Evolutionary conservation across 2,113 vertebrate genomes (phyloP), one percentile per base, ranked within the genome.

Genomic region (Jacana jacana): DNA sequence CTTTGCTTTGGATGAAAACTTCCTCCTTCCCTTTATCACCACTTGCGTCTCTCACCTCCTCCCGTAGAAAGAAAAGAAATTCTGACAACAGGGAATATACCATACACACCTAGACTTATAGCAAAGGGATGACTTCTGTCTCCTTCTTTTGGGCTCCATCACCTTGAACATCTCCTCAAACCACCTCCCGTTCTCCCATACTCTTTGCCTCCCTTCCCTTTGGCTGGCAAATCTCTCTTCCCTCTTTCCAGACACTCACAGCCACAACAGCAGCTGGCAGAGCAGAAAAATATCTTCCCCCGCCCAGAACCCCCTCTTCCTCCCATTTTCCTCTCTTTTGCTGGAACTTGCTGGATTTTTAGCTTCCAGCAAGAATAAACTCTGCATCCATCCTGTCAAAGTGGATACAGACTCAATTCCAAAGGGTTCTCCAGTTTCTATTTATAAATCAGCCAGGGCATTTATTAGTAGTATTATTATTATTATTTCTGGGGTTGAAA

Each of bases 371-470:
- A 58, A 40, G 72, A 71, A 42, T 7, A 55, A 91, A 65, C 40
- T 30, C 76, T 17, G 1, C n/a, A 35, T 49, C 88, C 63, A 9
- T 68, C 23, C 65, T 51, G 68, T 84, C 1, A 0, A 46, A 73
- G 40, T 0, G 1, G 89, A 71, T 13, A 13, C 2, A 1, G 76
- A 78, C 9, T 10, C 71, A 10, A 31, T 89, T 88, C 86, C 91
- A 64, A 66, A 81, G 64, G 49, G 39, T 69, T 91, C 76, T 93
- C 77, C 61, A 30, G 66, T 71, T 95, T 69, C 96, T 95, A 81
- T 95, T 95, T 86, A 75, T 92, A 92, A 87, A 81, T 8, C 71
- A 31, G 52, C 4, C 35, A 51, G 73, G 28, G 20, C 42, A 81
- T n/a, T n/a, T n/a, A n/a, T 69, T 96, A 64, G 19, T 46, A 46